Percentiles rank a stretch among this genome's conserved stretches.
Conservation (phyloP, 2,113 vertebrate genomes). For the Nothobranchius furzeri region DNA sequence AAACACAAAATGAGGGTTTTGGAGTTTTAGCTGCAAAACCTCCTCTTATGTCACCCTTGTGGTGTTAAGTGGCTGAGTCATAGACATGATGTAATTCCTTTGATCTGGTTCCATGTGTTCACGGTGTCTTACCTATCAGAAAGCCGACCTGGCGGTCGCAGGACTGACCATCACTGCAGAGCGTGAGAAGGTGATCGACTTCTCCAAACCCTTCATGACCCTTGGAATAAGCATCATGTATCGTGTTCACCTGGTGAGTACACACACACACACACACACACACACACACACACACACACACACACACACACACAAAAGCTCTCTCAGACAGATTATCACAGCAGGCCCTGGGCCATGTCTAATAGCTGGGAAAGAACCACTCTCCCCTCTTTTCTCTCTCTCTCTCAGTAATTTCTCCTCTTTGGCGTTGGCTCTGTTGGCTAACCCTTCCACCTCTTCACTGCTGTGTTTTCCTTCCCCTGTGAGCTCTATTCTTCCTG, state of each 20-base stretch:
- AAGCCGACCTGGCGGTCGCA: slow-evolving; percentile 94
- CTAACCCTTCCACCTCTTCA: slow-evolving; percentile 26
- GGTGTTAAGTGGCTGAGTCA: slow-evolving; percentile 21
- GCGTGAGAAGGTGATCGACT: slow-evolving; percentile 97
- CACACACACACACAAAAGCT: background rate
- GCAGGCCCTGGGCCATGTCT: slow-evolving; percentile 36
- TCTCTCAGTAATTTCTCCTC: slow-evolving; percentile 20
- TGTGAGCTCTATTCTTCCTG: background rate
- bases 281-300: background rate
- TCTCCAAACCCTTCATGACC: slow-evolving; percentile 98
- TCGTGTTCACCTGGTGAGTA: slow-evolving; percentile 95
- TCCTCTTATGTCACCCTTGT: slow-evolving; percentile 24
- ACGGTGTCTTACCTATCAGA: slow-evolving; percentile 77
- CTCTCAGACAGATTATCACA: slow-evolving; percentile 14
- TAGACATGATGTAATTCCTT: slow-evolving; percentile 2
- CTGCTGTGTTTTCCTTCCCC: slow-evolving; percentile 1
- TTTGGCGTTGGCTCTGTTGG: slow-evolving; percentile 21
- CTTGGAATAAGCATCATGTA: slow-evolving; percentile 98
- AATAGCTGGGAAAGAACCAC: slow-evolving; percentile 44
- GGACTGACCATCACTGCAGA: slow-evolving; percentile 96
- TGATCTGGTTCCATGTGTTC: background rate
- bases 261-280: slow-evolving; percentile 8
- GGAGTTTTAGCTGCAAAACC: slow-evolving; percentile 19
- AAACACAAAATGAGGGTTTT: slow-evolving; percentile 45
- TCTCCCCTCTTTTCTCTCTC: slow-evolving; percentile 20